Conservation (phyloP, 2,113 vertebrate genomes). For the Halichoerus grypus region DNA sequence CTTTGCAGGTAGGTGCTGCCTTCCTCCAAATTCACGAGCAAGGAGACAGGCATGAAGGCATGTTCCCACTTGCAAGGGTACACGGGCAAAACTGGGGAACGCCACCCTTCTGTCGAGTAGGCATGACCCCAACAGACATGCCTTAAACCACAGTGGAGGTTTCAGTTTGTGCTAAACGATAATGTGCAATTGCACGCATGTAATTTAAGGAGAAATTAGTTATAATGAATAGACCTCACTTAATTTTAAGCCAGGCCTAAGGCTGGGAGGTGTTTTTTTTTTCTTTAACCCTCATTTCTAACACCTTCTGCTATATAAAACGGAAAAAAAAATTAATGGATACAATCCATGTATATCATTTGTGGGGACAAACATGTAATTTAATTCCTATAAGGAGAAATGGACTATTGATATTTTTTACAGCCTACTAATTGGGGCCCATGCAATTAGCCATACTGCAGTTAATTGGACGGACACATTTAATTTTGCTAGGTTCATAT, state of each 20-base stretch:
- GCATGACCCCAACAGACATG: fast-evolving
- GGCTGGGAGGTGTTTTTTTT: neutral
- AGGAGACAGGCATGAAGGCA: neutral
- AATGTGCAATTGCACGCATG: neutral
- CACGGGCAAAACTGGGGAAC: fast-evolving
- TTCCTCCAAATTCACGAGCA: neutral
- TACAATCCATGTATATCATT: neutral
- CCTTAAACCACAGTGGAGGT: fast-evolving
- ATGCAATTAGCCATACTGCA: fast-evolving
- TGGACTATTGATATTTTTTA: neutral
- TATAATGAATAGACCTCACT: neutral
- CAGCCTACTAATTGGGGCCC: neutral
- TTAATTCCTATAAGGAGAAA: neutral
- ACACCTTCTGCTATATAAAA: neutral
- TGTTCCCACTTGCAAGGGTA: fast-evolving
- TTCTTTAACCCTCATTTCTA: neutral
- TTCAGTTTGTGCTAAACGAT: fast-evolving
- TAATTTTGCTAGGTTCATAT: neutral
- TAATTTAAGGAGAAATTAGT: neutral
- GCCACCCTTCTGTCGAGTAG: fast-evolving
- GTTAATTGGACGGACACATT: neutral
- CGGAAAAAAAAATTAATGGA: neutral
- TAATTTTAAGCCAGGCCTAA: neutral
- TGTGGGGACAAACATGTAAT: neutral
- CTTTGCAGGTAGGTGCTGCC: neutral